Evolutionary conservation across 30 jellyfish, hydroid and myxozoan species (phyloP).

Genomic region (Hydractinia symbiolongicarpus): DNA sequence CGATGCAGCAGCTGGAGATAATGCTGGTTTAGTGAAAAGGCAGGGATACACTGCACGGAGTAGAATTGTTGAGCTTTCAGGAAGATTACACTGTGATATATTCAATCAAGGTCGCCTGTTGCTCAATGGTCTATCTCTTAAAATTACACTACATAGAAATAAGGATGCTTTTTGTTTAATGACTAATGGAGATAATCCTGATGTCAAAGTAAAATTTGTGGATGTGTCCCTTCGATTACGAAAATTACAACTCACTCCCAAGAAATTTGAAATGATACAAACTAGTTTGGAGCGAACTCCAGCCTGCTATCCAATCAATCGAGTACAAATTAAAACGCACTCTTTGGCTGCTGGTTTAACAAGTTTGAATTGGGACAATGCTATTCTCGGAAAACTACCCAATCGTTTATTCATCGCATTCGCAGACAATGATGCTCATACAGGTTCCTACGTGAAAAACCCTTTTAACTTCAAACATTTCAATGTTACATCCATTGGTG

Average conservation of each 20-base stretch:
- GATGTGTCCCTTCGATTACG: slow-evolving; percentile 18
- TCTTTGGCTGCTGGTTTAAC: slow-evolving; percentile 10
- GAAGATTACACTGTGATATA: no score
- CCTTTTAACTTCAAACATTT: no score
- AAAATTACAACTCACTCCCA: slow-evolving; percentile 5
- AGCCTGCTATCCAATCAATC: slow-evolving; percentile 19
- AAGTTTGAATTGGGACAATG: slow-evolving; percentile 10
- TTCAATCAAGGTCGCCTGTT: slow-evolving; percentile 7
- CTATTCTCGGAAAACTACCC: no score
- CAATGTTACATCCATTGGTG: no score
- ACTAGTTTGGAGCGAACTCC: slow-evolving; percentile 5
- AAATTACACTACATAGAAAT: slow-evolving; percentile 20
- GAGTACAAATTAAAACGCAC: not conserved
- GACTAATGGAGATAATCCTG: slow-evolving; percentile 28
- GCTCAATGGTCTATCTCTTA: no score
- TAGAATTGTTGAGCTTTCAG: slow-evolving; percentile 18
- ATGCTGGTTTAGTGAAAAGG: slow-evolving; percentile 6
- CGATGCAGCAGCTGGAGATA: no score
- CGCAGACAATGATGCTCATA: no score
- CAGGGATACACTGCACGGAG: not conserved
- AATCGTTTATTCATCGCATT: no score
- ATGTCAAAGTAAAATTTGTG: slow-evolving; percentile 2
- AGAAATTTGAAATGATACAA: no score
- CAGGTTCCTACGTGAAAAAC: no score
- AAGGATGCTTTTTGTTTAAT: slow-evolving; percentile 9